These are phyloP conservation scores for Chaenocephalus aceratus DNA, from an alignment of 2,113 vertebrate species.

Conservation along the genomic window DNA sequence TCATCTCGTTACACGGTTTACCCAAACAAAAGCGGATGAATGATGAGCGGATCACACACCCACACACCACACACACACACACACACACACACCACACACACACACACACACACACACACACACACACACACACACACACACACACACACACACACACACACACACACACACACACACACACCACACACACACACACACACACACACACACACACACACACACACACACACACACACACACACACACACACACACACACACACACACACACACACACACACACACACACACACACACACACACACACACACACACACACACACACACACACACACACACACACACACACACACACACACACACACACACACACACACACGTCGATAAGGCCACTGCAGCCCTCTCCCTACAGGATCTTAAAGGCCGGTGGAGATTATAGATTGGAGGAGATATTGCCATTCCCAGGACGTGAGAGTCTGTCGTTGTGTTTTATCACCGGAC, in stretches of 20 bases:
- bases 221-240: too few relatives aligned
- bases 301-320: too few relatives aligned
- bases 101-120: not conserved
- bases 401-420: constrained; percentile 20
- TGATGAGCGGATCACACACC: not conserved
- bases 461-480: constrained; percentile 39
- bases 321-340: too few relatives aligned
- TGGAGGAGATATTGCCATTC: constrained; percentile 51
- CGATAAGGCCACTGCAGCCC: constrained; percentile 22
- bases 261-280: constrained; percentile 4
- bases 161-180: too few relatives aligned
- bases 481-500: constrained; percentile 36
- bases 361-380: constrained; percentile 17
- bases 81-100: too few relatives aligned
- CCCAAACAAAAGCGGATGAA: constrained; percentile 1
- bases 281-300: too few relatives aligned
- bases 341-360: not conserved
- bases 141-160: too few relatives aligned
- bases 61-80: too few relatives aligned
- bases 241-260: not conserved
- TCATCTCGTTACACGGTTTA: constrained; percentile 50
- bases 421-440: constrained; percentile 53
- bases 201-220: too few relatives aligned
- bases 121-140: too few relatives aligned
- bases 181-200: too few relatives aligned